Evolutionary conservation across 2,888 invertebrate genomes (phyloP), one percentile per base, ranked within the genome.

Genomic region (Cepaea hortensis): DNA sequence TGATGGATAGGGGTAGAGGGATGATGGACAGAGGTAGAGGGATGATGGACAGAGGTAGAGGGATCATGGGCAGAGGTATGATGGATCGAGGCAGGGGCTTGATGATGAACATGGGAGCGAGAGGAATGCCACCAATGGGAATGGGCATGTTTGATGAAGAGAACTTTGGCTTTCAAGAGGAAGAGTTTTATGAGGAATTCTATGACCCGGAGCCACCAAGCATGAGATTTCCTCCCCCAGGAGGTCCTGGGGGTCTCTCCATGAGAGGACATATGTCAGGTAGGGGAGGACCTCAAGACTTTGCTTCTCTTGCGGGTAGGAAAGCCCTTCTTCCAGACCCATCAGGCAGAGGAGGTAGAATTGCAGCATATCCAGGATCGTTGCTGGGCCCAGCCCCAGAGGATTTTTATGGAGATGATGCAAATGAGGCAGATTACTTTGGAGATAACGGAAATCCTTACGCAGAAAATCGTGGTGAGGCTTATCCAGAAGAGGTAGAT

Each of bases 391-490:
- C 73, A 3, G 35, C 81, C n/a, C 23, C 48, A 35, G 85, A 85
- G 23, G 80, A 85, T 3, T 72, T 81, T 72, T 72, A 85, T 61
- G 85, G 46, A 9, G 85, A 85, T 23, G 85, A 85, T 13, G 81
- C 18, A 5, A 61, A 62, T 75, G 81, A 68, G 20, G 81, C 68
- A 4, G 80, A 72, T 35, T 62, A 79, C 55, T 73, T 70, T 20
- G 70, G 55, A 3, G 68, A n/a, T 9, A n/a, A 77, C 3, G 76
- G 62, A 46, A 81, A 85, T 35, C 35, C 62, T 18, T 76, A 81
- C 50, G 46, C 61, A 20, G 80, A 85, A 18, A 62, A 46, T 48
- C 61, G 81, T 62, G 85, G 73, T 2, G 85, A 73, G 18, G n/a
- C 20, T 5, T 85, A 75, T 85, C 48, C 80, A 23, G 81, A 85